Base-by-base conservation (phyloP, 2,797 vertebrate species). In the Schizopygopsis malacanthus region DNA sequence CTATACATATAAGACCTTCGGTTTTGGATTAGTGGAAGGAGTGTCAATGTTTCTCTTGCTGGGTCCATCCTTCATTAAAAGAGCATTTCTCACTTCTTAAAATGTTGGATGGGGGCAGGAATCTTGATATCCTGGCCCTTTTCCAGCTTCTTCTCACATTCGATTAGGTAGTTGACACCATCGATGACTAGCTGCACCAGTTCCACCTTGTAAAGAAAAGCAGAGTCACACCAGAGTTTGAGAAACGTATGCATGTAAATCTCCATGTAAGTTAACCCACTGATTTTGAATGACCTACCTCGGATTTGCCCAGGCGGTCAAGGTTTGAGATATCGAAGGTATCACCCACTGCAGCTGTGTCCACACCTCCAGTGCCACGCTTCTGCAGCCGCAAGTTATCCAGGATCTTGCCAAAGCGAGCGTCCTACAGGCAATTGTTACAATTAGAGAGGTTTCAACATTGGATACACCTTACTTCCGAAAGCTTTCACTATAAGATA, bases 241-340 rank as follows among this genome's bases (percentile, higher is more conserved):
- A 41, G 39, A 81, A 52, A n/a, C 59, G 7, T 63, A 7, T 45
- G 15, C n/a, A 28, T 79, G n/a, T 45, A 45, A 45, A 43, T n/a
- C 8, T 63, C 6, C 3, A 43, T 63, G 16, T 4, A n/a, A 33
- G 45, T 63, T 47, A 15, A 15, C 13, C 6, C 15, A 76, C 10
- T 41, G 37, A 16, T 59, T 15, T 72, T 43, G 78, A 71, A 33
- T 70, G 52, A 16, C 1, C 91, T 94, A 97, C 97, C 96, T 98
- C 98, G 5, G 97, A 99, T 87, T 97, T 96, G 0, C 97, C 98
- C 71, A 99, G 94, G 54, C 97, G 97, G 88, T 98, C 98, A 4
- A 96, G 94, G 92, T 99, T 99, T 92, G 97, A 99, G 89, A 98
- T 97, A 88, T 98, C 98, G 0, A 97, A 97, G 13, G 95, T 92